Base-by-base conservation (phyloP, 92 coral and sea anemone species). In the Phymanthus crucifer region DNA sequence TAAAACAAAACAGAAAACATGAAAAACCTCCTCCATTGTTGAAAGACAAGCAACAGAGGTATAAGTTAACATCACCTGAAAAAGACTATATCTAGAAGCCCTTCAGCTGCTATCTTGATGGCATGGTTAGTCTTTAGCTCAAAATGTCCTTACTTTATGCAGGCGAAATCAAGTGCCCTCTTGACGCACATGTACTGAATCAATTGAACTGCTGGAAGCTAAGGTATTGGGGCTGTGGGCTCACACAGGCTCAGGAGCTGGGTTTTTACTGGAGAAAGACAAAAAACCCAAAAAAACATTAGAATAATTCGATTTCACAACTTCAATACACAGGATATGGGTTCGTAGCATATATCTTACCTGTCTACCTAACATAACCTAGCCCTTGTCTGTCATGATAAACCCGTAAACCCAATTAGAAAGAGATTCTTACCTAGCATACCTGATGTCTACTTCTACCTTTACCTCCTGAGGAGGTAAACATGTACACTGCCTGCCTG, bases 241-340 rank as follows among this genome's bases (percentile, higher is more conserved):
- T 54, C 48, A 74, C 35, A 74, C 78, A 24, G 26, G 9, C 23
- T 48, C 78, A 48, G 78, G 78, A 2, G 57, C 31, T 26, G 66
- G 78, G 19, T 74, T 50, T 54, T 74, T 74, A 31, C 78, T 74
- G 78, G 31, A 29, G 1, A 54, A 54, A n/a, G 11, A 54, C 4
- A n/a, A 24, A 54, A 54, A 21, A n/a, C 1, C 11, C 37, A 7
- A 43, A 43, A 1, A 43, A 43, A 1, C 32, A 54, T 17, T 45
- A 54, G 29, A 73, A 54, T 21, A n/a, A n/a, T 73, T 64, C 23
- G 47, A 23, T 45, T 26, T 31, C 35, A 36, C 4, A 18, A 61
- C 29, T 61, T n/a, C n/a, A n/a, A n/a, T n/a, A n/a, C n/a, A n/a
- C n/a, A 12, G 33, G 9, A 3, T 61, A 57, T 19, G 66, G 6